Evolutionary conservation across 2,113 vertebrate species (phyloP), one percentile per base, ranked within the genome.

Genomic region (Caloenas nicobarica): DNA sequence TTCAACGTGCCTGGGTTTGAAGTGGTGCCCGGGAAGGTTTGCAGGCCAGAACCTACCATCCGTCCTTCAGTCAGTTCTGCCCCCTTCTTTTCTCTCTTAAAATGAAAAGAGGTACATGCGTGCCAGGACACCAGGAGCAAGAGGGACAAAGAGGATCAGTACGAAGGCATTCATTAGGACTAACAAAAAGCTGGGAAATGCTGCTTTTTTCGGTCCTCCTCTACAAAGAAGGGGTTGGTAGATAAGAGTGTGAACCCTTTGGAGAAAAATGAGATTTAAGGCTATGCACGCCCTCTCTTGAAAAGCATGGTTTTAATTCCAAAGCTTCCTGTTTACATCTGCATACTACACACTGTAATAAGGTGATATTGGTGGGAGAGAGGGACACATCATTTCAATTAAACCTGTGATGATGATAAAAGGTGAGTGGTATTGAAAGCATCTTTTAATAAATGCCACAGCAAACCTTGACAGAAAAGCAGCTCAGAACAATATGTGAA

Each of bases 371-470:
- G 89, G 60, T 57, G 42, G 57, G 86, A 53, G 74, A 77, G 78
- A 93, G 62, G 66, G 66, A 53, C 51, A 46, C 64, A 72, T 34
- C 9, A 0, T 50, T 96, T 91, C 88, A 76, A 29, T 69, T 81
- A 89, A 94, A 78, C 73, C 69, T 23, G 5, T 33, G 81, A 72
- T 4, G 17, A 44, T 76, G 40, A 76, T 83, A 88, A 81, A 94
- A 94, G 70, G 61, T 78, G 89, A 86, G 46, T 26, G 48, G 23
- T 46, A 70, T 79, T 68, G 85, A 81, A 93, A 68, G 58, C 42
- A 80, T 79, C 50, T 74, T 92, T 88, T 83, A 91, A 82, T 94
- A 96, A 95, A 92, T 65, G 93, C 89, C 79, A 53, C 73, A 77
- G 73, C 80, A 95, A 82, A 91, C 72, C 62, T 26, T 89, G 93